Base-by-base conservation (phyloP, 1,140 invertebrate species). In the Drosophila baimaii region DNA sequence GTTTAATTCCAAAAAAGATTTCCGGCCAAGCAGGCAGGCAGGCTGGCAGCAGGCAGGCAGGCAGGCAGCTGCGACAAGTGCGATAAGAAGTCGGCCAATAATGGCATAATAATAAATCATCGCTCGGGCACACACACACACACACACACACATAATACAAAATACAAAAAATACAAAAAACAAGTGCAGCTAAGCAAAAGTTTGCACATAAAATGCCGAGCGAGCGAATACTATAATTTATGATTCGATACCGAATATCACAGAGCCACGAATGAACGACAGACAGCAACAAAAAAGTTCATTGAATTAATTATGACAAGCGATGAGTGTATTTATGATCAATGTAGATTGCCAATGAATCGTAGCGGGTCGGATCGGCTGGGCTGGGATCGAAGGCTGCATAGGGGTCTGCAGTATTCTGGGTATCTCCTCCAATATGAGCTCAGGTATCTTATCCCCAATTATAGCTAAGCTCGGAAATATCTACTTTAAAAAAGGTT, bases 261-360 rank as follows among this genome's bases (percentile, higher is more conserved):
- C 51, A 37, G 25, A 61, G 41, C 23, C n/a, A 46, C 29, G 15
- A 56, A n/a, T 25, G 31, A 49, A 21, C 27, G 31, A 37, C 21
- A 5, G 25, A 57, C 21, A 62, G 21, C 12, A 35, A 49, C 15
- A 59, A 52, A 64, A 43, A 82, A 70, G 19, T 80, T 88, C 77
- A 88, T 88, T 80, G 79, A 88, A 82, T 88, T 88, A 88, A 86
- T 82, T 82, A 80, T 86, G 76, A 82, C 83, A 82, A 79, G 77
- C 77, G 69, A 82, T 88, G 79, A 65, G 79, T 72, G 65, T 69
- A 88, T 86, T 88, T 86, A 88, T 44, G 71, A 80, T 86, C 72
- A 72, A 54, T 80, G 66, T 64, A 63, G 72, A 84, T 84, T 77
- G 80, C 81, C 83, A 57, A 79, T 65, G 70, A 65, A 75, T 62